Conservation (phyloP, 2,888 invertebrate species). For the Embidobia sp. region DNA sequence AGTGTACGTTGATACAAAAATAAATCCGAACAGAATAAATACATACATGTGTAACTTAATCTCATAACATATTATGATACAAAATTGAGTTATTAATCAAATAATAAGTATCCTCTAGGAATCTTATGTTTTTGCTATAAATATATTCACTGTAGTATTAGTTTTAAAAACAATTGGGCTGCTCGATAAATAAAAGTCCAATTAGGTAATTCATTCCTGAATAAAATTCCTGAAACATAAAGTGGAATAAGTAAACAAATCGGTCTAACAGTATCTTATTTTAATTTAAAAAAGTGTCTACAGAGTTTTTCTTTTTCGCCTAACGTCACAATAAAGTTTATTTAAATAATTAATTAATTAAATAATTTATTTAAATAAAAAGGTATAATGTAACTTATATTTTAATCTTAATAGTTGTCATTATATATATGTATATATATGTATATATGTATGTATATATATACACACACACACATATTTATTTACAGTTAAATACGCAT, state of each 20-base stretch:
- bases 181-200: slow-evolving; percentile 42
- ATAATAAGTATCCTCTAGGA: slow-evolving; percentile 46
- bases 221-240: slow-evolving; percentile 50
- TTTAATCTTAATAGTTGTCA: slow-evolving; percentile 15
- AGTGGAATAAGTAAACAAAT: neutral
- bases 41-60: slow-evolving; percentile 44
- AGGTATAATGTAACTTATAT: neutral
- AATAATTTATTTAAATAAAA: neutral
- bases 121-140: slow-evolving; percentile 25
- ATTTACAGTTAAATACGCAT: slow-evolving; percentile 36
- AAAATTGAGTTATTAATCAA: slow-evolving; percentile 36
- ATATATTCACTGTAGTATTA: slow-evolving; percentile 10
- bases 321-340: too few relatives aligned
- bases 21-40: slow-evolving; percentile 40
- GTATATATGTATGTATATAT: too few relatives aligned
- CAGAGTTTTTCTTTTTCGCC: too few relatives aligned
- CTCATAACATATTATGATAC: slow-evolving; percentile 39
- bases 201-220: slow-evolving; percentile 36
- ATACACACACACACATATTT: too few relatives aligned
- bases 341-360: too few relatives aligned
- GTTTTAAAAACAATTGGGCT: slow-evolving; percentile 28
- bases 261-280: too few relatives aligned
- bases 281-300: too few relatives aligned
- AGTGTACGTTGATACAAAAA: slow-evolving; percentile 43
- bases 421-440: too few relatives aligned